A percentile compares a stretch with the other conserved stretches of the same genome.
Conservation (phyloP, 2,888 invertebrate genomes). For the Diaphora mendica region DNA sequence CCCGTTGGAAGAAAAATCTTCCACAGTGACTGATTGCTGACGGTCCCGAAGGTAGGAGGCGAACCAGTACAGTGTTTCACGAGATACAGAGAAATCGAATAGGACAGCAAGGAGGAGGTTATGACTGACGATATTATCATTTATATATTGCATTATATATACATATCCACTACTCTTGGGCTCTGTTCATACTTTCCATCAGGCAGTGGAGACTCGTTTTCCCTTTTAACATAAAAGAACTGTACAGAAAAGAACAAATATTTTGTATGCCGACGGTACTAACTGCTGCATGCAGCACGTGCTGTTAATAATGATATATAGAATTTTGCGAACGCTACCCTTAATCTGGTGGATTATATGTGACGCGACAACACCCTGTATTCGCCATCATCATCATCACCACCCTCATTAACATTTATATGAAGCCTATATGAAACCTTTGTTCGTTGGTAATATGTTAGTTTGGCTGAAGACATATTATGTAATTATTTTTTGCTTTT, state of each 20-base stretch:
- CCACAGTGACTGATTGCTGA: no score
- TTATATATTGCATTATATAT: no score
- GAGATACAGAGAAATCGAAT: no score
- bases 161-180: no score
- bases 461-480: neutral
- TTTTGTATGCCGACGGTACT: slow-evolving; percentile 29
- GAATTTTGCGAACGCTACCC: slow-evolving; percentile 56
- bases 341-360: slow-evolving; percentile 59
- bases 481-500: neutral
- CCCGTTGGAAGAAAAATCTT: no score
- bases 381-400: slow-evolving; percentile 23
- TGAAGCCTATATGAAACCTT: slow-evolving; percentile 15
- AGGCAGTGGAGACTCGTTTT: no score
- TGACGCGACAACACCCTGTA: slow-evolving; percentile 40
- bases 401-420: slow-evolving; percentile 22
- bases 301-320: slow-evolving; percentile 64
- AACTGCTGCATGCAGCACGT: slow-evolving; percentile 41
- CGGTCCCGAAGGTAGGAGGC: no score
- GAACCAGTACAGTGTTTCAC: no score
- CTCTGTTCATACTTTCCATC: no score
- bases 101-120: no score
- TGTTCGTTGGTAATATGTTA: slow-evolving; percentile 6
- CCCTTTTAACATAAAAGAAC: no score
- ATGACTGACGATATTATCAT: no score
- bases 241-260: neutral